These are phyloP conservation scores for Gallinago nigripennis DNA, from an alignment of 2,797 vertebrate genomes.

Conservation along the genomic window DNA sequence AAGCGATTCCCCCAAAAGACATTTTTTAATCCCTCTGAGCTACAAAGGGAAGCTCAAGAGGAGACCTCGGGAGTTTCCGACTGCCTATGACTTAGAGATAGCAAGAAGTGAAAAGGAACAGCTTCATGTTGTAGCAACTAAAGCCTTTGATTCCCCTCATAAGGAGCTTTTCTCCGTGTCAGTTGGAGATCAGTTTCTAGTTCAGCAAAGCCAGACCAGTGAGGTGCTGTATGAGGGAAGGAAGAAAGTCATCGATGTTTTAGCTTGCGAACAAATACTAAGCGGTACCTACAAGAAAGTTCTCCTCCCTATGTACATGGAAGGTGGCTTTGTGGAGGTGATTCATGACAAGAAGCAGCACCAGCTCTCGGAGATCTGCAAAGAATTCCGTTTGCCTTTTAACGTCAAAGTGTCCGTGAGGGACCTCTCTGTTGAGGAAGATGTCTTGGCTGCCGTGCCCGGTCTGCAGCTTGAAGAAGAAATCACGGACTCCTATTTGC, in stretches of 20 bases:
- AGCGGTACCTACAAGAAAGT: constrained; percentile 65
- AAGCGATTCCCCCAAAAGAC: constrained; percentile 76
- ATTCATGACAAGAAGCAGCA: constrained; percentile 85
- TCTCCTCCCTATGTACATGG: constrained; percentile 81
- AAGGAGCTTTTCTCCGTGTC: constrained; percentile 77
- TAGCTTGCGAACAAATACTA: constrained; percentile 81
- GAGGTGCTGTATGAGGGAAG: constrained; percentile 68
- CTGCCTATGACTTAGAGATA: constrained; percentile 83
- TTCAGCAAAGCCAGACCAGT: constrained; percentile 71
- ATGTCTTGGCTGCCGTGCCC: constrained; percentile 78
- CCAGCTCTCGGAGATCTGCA: constrained; percentile 78
- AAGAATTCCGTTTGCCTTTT: constrained; percentile 81
- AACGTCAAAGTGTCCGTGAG: constrained; percentile 86
- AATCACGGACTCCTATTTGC: constrained; percentile 83
- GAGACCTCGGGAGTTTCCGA: constrained; percentile 83
- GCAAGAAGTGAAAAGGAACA: constrained; percentile 78
- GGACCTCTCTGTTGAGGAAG: constrained; percentile 82
- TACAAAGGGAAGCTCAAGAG: constrained; percentile 87
- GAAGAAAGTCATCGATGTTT: constrained; percentile 63
- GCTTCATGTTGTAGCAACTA: constrained; percentile 85
- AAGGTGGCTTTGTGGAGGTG: constrained; percentile 86
- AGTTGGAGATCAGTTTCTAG: constrained; percentile 83
- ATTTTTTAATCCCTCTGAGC: constrained; percentile 83
- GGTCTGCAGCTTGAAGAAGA: constrained; percentile 83
- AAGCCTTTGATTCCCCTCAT: constrained; percentile 75